These are phyloP conservation scores for Linyphia triangularis DNA, from an alignment of 2,888 invertebrate species.

Conservation along the genomic window DNA sequence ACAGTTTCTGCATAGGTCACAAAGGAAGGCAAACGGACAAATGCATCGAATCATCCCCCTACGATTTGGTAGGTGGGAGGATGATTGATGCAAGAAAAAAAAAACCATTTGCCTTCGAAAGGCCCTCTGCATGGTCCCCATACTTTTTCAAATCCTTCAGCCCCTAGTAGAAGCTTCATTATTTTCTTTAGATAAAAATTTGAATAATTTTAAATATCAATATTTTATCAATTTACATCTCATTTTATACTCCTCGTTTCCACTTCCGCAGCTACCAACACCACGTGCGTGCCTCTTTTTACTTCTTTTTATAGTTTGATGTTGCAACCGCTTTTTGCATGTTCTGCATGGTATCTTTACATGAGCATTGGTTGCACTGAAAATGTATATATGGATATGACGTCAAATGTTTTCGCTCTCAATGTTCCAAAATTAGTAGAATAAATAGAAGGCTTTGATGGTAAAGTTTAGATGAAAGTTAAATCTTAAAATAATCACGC, in stretches of 20 bases:
- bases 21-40: background rate
- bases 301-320: conserved; percentile 9
- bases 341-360: conserved; percentile 10
- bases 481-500: too few relatives aligned
- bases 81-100: conserved; percentile 11
- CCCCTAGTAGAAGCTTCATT: conserved; percentile 70
- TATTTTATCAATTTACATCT: conserved; percentile 19
- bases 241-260: conserved; percentile 69
- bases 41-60: conserved; percentile 31
- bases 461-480: too few relatives aligned
- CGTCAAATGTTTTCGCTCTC: conserved; percentile 1
- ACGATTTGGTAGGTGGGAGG: conserved; percentile 57
- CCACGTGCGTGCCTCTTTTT: conserved; percentile 72
- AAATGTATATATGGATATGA: background rate
- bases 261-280: conserved; percentile 70
- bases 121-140: conserved; percentile 55
- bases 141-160: conserved; percentile 50
- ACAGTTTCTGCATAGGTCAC: conserved; percentile 38
- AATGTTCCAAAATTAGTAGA: background rate
- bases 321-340: conserved; percentile 39
- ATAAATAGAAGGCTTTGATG: too few relatives aligned
- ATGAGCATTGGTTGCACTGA: background rate
- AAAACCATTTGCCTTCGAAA: background rate
- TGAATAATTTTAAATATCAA: background rate
- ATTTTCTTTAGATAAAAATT: conserved; percentile 60